Conservation (phyloP, 2,888 invertebrate species). For the Fissipunctia ypsillon region DNA sequence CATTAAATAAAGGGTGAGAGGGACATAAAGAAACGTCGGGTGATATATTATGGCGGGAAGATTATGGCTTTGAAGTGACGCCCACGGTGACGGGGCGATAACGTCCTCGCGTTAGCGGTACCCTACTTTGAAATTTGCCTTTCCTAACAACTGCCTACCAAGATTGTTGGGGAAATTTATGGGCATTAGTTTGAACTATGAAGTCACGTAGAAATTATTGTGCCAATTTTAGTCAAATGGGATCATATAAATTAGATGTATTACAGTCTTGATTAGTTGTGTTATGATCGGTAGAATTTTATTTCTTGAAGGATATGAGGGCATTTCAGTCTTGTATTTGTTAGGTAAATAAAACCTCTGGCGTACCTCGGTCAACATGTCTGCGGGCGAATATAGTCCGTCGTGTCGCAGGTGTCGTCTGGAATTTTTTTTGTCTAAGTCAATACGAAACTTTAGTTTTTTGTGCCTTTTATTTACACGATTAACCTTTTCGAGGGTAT, state of each 20-base stretch:
- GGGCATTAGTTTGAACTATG: slow-evolving; percentile 34
- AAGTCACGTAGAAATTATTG: slow-evolving; percentile 43
- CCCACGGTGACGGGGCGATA: slow-evolving; percentile 57
- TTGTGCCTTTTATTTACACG: slow-evolving; percentile 31
- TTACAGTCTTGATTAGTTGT: slow-evolving; percentile 7
- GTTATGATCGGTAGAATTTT: background rate
- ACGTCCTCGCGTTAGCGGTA: slow-evolving; percentile 50
- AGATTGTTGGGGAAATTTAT: slow-evolving; percentile 50
- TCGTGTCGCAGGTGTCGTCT: slow-evolving; percentile 16
- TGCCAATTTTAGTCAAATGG: slow-evolving; percentile 30
- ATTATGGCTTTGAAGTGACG: slow-evolving; percentile 58
- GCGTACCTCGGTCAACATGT: background rate
- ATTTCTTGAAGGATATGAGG: background rate
- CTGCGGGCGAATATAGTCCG: background rate
- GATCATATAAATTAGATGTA: slow-evolving; percentile 13
- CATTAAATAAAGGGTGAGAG: slow-evolving; percentile 66
- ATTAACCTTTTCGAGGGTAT: slow-evolving; percentile 29
- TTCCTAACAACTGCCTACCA: slow-evolving; percentile 45
- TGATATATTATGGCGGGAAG: slow-evolving; percentile 63
- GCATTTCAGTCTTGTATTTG: slow-evolving; percentile 5
- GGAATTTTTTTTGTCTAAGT: slow-evolving; percentile 6
- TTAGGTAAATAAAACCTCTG: background rate
- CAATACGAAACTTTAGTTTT: slow-evolving; percentile 38
- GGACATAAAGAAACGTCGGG: slow-evolving; percentile 61
- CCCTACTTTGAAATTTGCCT: slow-evolving; percentile 55